phyloP scores from a whole-genome alignment of 37 sponge, comb jelly and placozoan genomes.

The Halichondria panicea region DNA sequence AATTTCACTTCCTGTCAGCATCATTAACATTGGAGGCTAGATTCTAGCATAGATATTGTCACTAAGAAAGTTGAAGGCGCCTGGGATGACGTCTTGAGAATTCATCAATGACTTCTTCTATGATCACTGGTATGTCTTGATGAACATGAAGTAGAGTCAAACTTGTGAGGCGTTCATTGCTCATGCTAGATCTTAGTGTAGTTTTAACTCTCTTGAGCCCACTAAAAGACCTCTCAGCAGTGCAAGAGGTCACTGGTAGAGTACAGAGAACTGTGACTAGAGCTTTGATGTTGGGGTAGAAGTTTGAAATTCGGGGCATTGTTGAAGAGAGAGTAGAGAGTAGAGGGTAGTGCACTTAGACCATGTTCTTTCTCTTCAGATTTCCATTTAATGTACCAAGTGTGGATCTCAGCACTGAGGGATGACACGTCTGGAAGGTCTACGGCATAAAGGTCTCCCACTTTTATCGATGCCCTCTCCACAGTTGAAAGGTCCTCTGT shows the following conservation, averaged over 20 bases:
- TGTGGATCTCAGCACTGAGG: slow-evolving; percentile 19
- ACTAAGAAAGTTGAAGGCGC: neutral
- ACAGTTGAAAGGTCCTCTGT: slow-evolving; percentile 6
- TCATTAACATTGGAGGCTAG: too few relatives aligned
- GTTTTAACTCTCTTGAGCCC: slow-evolving; percentile 42
- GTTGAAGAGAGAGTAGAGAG: slow-evolving; percentile 13
- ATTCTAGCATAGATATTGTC: too few relatives aligned
- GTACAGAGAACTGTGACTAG: slow-evolving; percentile 20
- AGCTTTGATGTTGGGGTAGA: slow-evolving; percentile 20
- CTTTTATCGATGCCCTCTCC: neutral
- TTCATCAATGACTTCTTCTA: slow-evolving; percentile 35
- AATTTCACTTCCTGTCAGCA: too few relatives aligned
- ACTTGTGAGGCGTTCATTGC: slow-evolving; percentile 8
- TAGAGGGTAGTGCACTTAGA: neutral
- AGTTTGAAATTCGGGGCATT: neutral
- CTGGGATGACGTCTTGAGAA: slow-evolving; percentile 14
- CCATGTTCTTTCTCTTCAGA: slow-evolving; percentile 15
- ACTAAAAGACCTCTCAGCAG: slow-evolving; percentile 47
- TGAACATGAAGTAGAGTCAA: slow-evolving; percentile 24
- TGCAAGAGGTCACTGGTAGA: slow-evolving; percentile 31
- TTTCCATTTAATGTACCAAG: slow-evolving; percentile 26
- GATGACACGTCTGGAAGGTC: slow-evolving; percentile 1
- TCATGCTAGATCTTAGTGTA: slow-evolving; percentile 16
- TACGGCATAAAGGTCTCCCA: neutral
- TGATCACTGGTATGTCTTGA: slow-evolving; percentile 18